phyloP scores from a whole-genome alignment of 2,113 vertebrate genomes.

The Rhagologus leucostigma region DNA sequence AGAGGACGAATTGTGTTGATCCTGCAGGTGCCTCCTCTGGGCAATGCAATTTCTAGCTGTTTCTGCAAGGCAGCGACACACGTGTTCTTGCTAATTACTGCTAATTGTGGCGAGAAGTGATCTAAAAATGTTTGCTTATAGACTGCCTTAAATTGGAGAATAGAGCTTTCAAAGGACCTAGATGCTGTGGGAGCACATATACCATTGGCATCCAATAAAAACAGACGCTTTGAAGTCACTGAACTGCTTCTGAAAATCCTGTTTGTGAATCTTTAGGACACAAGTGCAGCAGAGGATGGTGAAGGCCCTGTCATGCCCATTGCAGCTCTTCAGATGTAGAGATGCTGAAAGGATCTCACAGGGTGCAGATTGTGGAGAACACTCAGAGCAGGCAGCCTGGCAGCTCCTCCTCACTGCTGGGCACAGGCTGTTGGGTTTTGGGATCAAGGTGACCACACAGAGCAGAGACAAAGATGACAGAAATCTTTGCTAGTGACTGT shows the following conservation, averaged over 20 bases:
- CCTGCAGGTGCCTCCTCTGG: background rate
- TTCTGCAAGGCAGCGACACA: background rate
- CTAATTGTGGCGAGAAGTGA: background rate
- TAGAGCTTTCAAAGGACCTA: background rate
- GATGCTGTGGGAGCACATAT: background rate
- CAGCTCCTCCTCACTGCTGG: background rate
- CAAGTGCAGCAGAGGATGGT: background rate
- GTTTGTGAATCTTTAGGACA: background rate
- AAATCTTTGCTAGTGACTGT: background rate
- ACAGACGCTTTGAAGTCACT: background rate
- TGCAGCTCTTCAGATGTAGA: rapidly evolving
- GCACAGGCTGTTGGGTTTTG: background rate
- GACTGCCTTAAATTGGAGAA: background rate
- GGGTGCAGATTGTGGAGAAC: background rate
- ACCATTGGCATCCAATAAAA: background rate
- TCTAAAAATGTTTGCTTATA: background rate
- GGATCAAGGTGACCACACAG: background rate
- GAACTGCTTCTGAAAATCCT: background rate
- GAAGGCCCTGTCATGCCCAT: background rate
- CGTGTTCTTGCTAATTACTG: background rate
- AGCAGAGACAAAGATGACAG: background rate
- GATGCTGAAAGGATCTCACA: background rate
- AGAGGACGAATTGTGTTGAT: background rate
- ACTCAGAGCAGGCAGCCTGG: background rate
- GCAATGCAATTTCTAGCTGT: background rate